Conservation (phyloP, 1,140 invertebrate genomes). For the Sycophila sp. region DNA sequence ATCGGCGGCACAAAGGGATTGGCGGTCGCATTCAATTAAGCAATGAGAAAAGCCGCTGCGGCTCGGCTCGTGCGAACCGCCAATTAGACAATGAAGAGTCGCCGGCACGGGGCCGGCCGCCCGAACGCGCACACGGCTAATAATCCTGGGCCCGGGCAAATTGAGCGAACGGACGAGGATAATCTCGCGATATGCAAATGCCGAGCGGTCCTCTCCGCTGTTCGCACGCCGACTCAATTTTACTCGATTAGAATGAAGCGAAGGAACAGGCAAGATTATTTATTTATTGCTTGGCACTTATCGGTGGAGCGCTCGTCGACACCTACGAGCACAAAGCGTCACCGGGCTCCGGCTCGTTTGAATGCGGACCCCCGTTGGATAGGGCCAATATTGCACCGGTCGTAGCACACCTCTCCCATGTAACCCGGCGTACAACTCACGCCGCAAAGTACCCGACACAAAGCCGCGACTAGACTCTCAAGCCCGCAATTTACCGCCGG, state of each 20-base stretch:
- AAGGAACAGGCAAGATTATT: neutral
- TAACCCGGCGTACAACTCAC: neutral
- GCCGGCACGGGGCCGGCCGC: neutral
- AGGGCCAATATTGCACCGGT: conserved; percentile 10
- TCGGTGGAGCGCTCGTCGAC: neutral
- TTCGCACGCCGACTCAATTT: neutral
- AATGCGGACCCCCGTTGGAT: neutral
- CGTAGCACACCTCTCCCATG: too few species aligned
- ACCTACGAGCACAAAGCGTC: neutral
- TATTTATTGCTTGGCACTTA: too few species aligned
- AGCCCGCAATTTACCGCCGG: neutral
- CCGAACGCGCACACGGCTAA: neutral
- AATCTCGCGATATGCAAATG: conserved; percentile 36
- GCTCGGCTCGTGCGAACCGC: conserved; percentile 17
- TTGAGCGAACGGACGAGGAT: conserved; percentile 17
- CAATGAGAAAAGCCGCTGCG: neutral
- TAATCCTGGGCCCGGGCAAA: conserved; percentile 16
- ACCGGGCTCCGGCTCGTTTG: neutral
- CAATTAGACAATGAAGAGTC: conserved; percentile 17
- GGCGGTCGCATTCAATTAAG: neutral
- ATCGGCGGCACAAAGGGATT: neutral
- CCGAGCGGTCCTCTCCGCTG: too few species aligned
- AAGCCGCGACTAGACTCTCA: too few species aligned
- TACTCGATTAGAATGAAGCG: too few species aligned
- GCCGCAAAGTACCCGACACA: conserved; percentile 6